Base-by-base conservation (phyloP, 2,113 vertebrate genomes). In the Cranoglanis bouderius region DNA sequence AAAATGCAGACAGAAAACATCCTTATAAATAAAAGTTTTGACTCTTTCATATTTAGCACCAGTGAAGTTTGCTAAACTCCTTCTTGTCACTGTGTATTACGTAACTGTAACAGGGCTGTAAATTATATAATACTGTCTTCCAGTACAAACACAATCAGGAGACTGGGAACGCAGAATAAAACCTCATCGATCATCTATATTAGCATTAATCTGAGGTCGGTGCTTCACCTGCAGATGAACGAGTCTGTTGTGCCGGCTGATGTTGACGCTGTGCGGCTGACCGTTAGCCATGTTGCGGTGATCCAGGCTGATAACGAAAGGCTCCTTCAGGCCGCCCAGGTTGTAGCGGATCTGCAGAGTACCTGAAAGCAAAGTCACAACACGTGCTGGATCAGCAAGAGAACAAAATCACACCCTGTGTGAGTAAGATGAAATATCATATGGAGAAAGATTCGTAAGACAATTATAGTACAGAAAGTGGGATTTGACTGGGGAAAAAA, bases 241-340 rank as follows among this genome's bases (percentile, higher is more conserved):
- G 90, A 95, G 94, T 88, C 94, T 94, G 13, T 96, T 92, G 0
- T 92, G 92, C 32, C 98, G 95, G 0, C 96, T 97, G 88, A 99
- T 92, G 92, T 99, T 99, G 1, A 99, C 95, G 0, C 95, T 96
- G 91, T 99, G 98, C 0, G 98, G 98, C 85, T 99, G 98, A 16
- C 98, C 97, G 0, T 98, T 99, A 61, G 97, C 97, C 96, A 99
- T 86, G 94, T 97, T 99, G n/a, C 97, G 96, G 80, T 97, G 97
- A 75, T 98, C 96, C 0, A 97, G 89, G 0, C 97, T 97, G 6
- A 99, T 97, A 18, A 95, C 96, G 77, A 95, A 98, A 0, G 98
- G 97, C 63, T 99, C 97, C 85, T 92, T 91, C 49, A 97, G 95
- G 16, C 97, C 97, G 13, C 98, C 98, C 0, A 99, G 95, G 90